A percentile compares a stretch with the other conserved stretches of the same genome.
These are phyloP conservation scores for Drosophila watanabei DNA, from an alignment of 1,140 invertebrate genomes.

Conservation along the genomic window DNA sequence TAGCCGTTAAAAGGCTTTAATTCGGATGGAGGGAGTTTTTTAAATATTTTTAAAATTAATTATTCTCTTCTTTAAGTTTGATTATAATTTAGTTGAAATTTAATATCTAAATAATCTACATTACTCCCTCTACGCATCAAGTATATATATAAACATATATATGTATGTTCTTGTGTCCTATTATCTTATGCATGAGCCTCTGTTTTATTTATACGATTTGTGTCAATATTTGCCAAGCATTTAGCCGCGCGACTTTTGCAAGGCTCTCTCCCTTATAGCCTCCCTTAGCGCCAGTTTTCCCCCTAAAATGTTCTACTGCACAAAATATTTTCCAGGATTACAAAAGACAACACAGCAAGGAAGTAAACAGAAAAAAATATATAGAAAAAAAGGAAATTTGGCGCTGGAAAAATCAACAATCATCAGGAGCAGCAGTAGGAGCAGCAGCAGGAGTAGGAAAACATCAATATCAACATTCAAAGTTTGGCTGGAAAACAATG, in stretches of 20 bases:
- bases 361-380: neutral
- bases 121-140: neutral
- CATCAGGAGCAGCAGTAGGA: neutral
- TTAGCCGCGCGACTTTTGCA: slow-evolving; percentile 55
- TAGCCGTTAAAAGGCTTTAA: slow-evolving; percentile 21
- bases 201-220: slow-evolving; percentile 72
- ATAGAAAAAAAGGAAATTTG: slow-evolving; percentile 4
- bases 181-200: slow-evolving; percentile 60
- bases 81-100: neutral
- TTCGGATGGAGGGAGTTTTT: neutral
- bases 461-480: slow-evolving; percentile 5
- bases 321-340: slow-evolving; percentile 46
- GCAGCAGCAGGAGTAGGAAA: slow-evolving; percentile 2
- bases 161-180: slow-evolving; percentile 16
- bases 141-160: neutral
- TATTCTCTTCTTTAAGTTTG: too few relatives aligned
- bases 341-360: slow-evolving; percentile 29
- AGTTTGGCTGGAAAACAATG: slow-evolving; percentile 35
- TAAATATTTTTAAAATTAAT: too few relatives aligned
- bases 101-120: neutral
- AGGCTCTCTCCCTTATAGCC: neutral
- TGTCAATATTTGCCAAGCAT: slow-evolving; percentile 75
- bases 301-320: neutral
- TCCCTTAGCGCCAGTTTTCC: neutral
- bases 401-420: slow-evolving; percentile 43